These are phyloP conservation scores for Erythrolamprus reginae DNA, from an alignment of 2,113 vertebrate genomes.

Conservation along the genomic window DNA sequence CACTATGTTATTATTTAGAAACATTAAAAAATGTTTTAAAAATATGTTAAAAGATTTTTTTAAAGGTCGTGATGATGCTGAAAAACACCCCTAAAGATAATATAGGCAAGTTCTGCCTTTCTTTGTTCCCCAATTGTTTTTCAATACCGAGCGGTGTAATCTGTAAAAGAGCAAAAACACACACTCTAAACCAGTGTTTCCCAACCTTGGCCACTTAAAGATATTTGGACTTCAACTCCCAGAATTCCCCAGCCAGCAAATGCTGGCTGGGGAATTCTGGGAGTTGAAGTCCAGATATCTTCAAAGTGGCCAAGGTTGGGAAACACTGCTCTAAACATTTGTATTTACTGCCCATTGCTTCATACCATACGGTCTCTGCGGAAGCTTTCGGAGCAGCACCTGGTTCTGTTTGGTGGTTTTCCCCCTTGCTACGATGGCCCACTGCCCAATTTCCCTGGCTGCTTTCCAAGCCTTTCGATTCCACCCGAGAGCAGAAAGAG, in stretches of 20 bases:
- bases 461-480: conserved; percentile 30
- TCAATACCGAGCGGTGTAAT: neutral
- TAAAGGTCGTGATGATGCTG: neutral
- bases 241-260: too few species aligned
- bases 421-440: neutral
- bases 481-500: conserved; percentile 46
- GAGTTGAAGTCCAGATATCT: too few species aligned
- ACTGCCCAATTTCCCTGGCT: neutral
- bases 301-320: too few species aligned
- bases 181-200: too few species aligned
- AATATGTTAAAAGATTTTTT: too few species aligned
- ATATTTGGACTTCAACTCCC: too few species aligned
- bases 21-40: too few species aligned
- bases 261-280: too few species aligned
- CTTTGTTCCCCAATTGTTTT: neutral
- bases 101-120: neutral
- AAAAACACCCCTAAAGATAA: neutral
- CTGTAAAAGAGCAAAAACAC: neutral
- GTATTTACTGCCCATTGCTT: neutral
- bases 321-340: neutral
- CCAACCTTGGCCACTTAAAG: too few species aligned
- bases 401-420: too few species aligned
- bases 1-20: neutral
- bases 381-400: neutral
- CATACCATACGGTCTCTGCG: neutral